Evolutionary conservation across 2,888 invertebrate species (phyloP).

Genomic region (Orthosia cruda): DNA sequence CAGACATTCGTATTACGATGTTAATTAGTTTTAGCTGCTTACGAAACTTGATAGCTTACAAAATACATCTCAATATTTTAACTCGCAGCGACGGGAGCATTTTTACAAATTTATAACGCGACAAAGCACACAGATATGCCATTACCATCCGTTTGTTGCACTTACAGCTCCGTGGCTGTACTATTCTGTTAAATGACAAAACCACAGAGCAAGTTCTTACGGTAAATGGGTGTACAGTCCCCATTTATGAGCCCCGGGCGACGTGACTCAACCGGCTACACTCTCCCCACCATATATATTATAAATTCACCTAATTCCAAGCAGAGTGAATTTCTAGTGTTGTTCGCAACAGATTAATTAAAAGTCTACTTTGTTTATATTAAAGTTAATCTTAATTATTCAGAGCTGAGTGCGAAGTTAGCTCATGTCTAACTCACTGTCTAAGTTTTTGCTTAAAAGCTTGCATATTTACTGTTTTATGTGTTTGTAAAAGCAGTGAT

Average conservation of each 20-base stretch:
- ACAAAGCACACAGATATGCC: constrained; percentile 64
- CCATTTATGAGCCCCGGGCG: constrained; percentile 70
- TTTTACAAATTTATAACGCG: constrained; percentile 70
- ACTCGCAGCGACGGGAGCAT: constrained; percentile 26
- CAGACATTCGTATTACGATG: too few relatives aligned
- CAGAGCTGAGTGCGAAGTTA: constrained; percentile 67
- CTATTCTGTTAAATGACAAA: constrained; percentile 76
- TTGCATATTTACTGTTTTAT: constrained; percentile 58
- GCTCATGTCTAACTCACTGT: constrained; percentile 53
- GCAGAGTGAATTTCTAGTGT: constrained; percentile 69
- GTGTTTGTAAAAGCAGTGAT: constrained; percentile 41
- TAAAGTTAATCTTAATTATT: constrained; percentile 66
- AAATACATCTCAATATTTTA: constrained; percentile 17
- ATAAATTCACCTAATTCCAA: constrained; percentile 72
- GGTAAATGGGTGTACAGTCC: constrained; percentile 61
- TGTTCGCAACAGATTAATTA: constrained; percentile 66
- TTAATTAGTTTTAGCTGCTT: neutral
- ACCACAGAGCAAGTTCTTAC: constrained; percentile 66
- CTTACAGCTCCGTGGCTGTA: constrained; percentile 68
- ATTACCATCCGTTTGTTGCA: constrained; percentile 79
- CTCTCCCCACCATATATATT: constrained; percentile 58
- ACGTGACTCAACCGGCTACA: constrained; percentile 61
- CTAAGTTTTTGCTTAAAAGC: constrained; percentile 59
- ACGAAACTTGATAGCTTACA: constrained; percentile 5
- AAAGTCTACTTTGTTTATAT: constrained; percentile 67